phyloP scores from a whole-genome alignment of 1,140 invertebrate species.

The Asbolus verrucosus region DNA sequence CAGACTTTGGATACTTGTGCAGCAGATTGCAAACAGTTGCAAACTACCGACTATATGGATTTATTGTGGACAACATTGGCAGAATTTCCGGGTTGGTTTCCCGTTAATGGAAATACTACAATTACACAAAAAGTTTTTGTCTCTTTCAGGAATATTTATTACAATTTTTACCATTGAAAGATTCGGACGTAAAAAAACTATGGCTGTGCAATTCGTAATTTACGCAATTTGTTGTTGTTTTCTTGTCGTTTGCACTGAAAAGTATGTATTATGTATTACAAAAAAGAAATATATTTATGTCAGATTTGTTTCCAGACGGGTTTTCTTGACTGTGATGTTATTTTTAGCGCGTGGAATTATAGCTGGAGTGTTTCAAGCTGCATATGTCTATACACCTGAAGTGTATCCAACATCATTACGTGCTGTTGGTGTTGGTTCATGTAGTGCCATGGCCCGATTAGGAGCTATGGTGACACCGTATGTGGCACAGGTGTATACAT shows the following conservation, averaged over 20 bases:
- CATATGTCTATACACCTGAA: slow-evolving; percentile 96
- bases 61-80: slow-evolving; percentile 94
- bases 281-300: too few species aligned
- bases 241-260: slow-evolving; percentile 80
- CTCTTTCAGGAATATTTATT: slow-evolving; percentile 86
- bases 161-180: slow-evolving; percentile 93
- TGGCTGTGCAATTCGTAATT: slow-evolving; percentile 92
- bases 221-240: slow-evolving; percentile 87
- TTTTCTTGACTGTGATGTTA: slow-evolving; percentile 84
- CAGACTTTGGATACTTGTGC: slow-evolving; percentile 70
- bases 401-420: slow-evolving; percentile 92
- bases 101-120: too few species aligned
- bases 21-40: slow-evolving; percentile 80
- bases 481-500: slow-evolving; percentile 82
- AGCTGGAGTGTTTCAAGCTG: slow-evolving; percentile 93
- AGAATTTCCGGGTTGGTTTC: slow-evolving; percentile 92
- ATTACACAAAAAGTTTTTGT: too few species aligned
- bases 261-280: slow-evolving; percentile 73
- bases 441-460: slow-evolving; percentile 89
- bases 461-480: slow-evolving; percentile 95
- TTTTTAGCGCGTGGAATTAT: slow-evolving; percentile 93
- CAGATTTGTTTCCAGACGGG: slow-evolving; percentile 70
- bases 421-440: slow-evolving; percentile 89
- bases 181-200: slow-evolving; percentile 92
- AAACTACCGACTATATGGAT: slow-evolving; percentile 91